Base-by-base conservation (phyloP, 1,140 invertebrate genomes). In the Apocrypta bakeri region DNA sequence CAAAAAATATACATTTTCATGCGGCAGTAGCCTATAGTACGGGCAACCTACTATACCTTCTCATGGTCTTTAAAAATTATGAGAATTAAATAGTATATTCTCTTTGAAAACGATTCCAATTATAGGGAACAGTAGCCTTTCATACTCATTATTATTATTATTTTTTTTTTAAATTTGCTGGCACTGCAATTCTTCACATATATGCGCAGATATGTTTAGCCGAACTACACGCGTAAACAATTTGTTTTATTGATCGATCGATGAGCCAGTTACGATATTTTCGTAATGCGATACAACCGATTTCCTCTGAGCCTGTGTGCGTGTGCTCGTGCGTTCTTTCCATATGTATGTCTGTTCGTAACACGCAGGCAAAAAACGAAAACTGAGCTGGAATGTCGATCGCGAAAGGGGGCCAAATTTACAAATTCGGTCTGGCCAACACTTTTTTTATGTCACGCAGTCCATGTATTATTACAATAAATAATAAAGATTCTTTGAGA, bases 61-160 rank as follows among this genome's bases (percentile, higher is more conserved):
- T 77, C 72, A 48, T 37, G 72, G 77, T 31, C 77, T 83, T 83
- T 79, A 80, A 83, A 83, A 83, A 83, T 83, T 83, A 83, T 83
- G 72, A 80, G 77, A 83, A 83, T 83, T 79, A 83, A 83, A 83
- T 83, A 75, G 82, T 83, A 83, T 83, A 83, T 83, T 80, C 77
- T 80, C 78, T 83, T 80, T 83, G 61, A 71, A 75, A 83, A 76
- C 71, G 82, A 48, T 72, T 72, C 72, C 77, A 75, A 83, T 83
- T 83, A 83, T 31, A 24, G 4, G 24, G 31, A 31, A 21, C n/a
- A 33, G 21, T 12, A 25, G 14, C 79, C 68, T 83, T 83, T 83
- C 66, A 37, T 4, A 83, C 75, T 83, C 82, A n/a, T n/a, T n/a
- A n/a, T 79, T 76, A 74, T 83, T 83, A 83, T 79, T 79, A 73